Base-by-base conservation (phyloP, 37 sponge, comb jelly and placozoan genomes). In the Bolinopsis microptera region DNA sequence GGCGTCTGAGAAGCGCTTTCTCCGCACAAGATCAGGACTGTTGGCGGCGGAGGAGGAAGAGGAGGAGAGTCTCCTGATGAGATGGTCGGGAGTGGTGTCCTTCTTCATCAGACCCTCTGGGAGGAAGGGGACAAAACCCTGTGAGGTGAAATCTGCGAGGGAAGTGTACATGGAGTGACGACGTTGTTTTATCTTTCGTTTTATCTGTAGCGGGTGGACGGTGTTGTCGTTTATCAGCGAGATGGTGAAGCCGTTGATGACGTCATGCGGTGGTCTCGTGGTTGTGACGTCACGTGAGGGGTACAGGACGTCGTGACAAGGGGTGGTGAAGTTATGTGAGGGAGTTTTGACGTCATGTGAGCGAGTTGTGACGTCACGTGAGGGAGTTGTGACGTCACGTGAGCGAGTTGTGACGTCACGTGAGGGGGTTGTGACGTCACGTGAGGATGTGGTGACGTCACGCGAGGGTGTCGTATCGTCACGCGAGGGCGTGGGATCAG, bases 191-290 rank as follows among this genome's bases (percentile, higher is more conserved):
- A 72, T 72, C 37, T 30, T 33, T 22, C 37, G 21, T 30, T 80
- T 80, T 35, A 33, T 35, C 38, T 80, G 82, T 3, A 80, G 82
- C 1, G 82, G 82, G 82, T 80, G 82, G 82, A 80, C 36, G 38
- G 24, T 13, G 24, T 16, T 1, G 82, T 70, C 74, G 2, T 9
- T 22, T 26, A 3, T 22, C 25, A 70, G 28, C 24, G 74, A 70
- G 30, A 70, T 70, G 25, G 74, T 28, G 2, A 70, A n/a, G 25
- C 74, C 74, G 2, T 9, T 5, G 74, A 70, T 70, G 5, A 70
- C 25, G 74, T 70, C 74, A 70, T n/a, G 74, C 21, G 74, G 26
- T 2, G 24, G 2, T 9, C 2, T n/a, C 25, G 28, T 22, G 5
- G 74, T 28, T 22, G 21, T n/a, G 74, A 70, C 30, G 74, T 70